Evolutionary conservation across 2,797 vertebrate genomes (phyloP).

Genomic region (Enteromius thamalakanensis): DNA sequence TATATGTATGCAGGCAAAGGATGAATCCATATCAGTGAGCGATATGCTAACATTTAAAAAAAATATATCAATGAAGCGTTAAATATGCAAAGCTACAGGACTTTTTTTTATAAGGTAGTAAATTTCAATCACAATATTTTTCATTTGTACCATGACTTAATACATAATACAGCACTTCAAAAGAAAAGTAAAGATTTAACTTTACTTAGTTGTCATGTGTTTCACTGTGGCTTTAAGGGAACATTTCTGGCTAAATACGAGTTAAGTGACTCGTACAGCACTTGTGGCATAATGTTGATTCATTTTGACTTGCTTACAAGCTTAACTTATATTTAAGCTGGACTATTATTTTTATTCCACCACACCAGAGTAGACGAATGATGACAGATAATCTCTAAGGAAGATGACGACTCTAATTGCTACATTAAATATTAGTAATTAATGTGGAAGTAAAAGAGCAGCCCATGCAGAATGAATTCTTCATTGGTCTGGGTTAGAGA

Average conservation of each 20-base stretch:
- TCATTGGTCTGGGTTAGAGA: background rate
- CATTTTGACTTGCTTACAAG: background rate
- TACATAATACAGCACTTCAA: background rate
- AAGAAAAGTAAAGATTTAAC: background rate
- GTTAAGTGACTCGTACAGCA: background rate
- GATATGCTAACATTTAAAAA: too few relatives aligned
- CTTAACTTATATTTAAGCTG: background rate
- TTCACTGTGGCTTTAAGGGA: background rate
- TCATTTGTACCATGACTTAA: background rate
- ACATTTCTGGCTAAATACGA: background rate
- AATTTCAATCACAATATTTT: background rate
- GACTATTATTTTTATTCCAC: background rate
- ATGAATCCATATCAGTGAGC: too few relatives aligned
- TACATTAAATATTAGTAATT: constrained; percentile 2
- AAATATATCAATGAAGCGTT: too few relatives aligned
- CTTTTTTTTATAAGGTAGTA: too few relatives aligned
- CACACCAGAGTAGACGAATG: background rate
- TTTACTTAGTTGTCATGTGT: background rate
- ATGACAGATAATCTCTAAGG: background rate
- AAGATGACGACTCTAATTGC: background rate
- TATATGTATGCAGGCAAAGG: too few relatives aligned
- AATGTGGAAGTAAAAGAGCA: constrained; percentile 6
- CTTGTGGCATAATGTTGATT: background rate
- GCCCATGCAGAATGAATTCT: background rate
- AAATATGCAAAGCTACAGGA: too few relatives aligned